Conservation (phyloP, 2,113 vertebrate genomes). For the Aplodontia rufa region DNA sequence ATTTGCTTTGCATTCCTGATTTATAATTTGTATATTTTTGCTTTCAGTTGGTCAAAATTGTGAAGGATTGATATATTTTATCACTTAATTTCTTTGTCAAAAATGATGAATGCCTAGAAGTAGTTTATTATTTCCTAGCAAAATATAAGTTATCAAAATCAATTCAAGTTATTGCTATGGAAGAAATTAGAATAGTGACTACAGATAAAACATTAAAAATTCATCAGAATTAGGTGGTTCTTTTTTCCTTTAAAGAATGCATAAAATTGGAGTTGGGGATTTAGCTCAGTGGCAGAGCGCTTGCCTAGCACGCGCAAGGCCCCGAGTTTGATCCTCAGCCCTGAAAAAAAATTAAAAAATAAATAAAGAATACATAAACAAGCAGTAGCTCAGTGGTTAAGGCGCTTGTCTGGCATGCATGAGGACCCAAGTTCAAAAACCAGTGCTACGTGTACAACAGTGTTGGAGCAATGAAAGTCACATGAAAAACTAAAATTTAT, state of each 20-base stretch:
- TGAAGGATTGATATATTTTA: not conserved
- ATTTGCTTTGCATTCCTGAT: not conserved
- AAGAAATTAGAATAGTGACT: not conserved
- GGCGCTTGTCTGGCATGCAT: too few relatives aligned
- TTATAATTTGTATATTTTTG: not conserved
- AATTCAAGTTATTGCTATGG: not conserved
- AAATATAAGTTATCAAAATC: not conserved
- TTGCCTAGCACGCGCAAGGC: too few relatives aligned
- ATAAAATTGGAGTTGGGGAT: too few relatives aligned
- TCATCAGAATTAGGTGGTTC: not conserved
- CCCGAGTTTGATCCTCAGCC: too few relatives aligned
- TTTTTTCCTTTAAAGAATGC: not conserved
- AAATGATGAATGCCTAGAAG: not conserved
- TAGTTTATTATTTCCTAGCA: not conserved
- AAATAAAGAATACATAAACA: too few relatives aligned
- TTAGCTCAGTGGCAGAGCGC: too few relatives aligned
- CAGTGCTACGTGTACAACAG: too few relatives aligned
- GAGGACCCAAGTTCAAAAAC: too few relatives aligned
- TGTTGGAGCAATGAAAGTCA: too few relatives aligned
- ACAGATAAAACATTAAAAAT: not conserved
- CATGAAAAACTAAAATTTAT: too few relatives aligned
- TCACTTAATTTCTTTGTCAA: not conserved
- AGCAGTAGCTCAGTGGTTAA: too few relatives aligned
- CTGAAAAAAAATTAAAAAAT: too few relatives aligned
- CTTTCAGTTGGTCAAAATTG: not conserved